Evolutionary conservation across 1,140 invertebrate species (phyloP).

Genomic region (Diplogasteroides magnus): DNA sequence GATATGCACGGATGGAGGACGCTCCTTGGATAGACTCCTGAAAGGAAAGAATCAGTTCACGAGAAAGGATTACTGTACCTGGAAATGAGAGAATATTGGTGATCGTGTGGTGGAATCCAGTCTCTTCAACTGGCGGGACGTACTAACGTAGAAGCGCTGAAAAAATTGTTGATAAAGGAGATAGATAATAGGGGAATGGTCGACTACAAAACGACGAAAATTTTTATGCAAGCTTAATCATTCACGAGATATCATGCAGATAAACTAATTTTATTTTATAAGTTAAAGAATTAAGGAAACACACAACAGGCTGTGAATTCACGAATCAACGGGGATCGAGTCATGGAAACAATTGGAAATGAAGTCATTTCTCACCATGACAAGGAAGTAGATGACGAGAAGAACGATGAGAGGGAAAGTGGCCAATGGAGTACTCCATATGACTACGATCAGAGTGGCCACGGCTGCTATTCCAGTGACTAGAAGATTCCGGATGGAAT

Average conservation of each 20-base stretch:
- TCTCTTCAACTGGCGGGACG: conserved; percentile 60
- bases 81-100: conserved; percentile 63
- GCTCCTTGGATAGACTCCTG: conserved; percentile 56
- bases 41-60: conserved; percentile 7
- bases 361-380: conserved; percentile 29
- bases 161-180: too few species aligned
- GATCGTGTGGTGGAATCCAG: conserved; percentile 61
- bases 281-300: too few species aligned
- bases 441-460: conserved; percentile 19
- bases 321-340: too few species aligned
- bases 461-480: conserved; percentile 18
- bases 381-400: conserved; percentile 13
- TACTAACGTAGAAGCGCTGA: conserved; percentile 60
- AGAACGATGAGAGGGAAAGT: conserved; percentile 8
- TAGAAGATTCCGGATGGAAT: conserved; percentile 14
- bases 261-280: too few species aligned
- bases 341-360: too few species aligned
- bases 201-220: too few species aligned
- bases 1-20: conserved; percentile 56
- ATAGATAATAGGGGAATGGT: too few species aligned
- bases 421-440: conserved; percentile 21
- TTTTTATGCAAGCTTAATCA: too few species aligned
- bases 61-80: conserved; percentile 68
- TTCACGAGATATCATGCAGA: too few species aligned
- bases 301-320: too few species aligned